Base-by-base conservation (phyloP, 2,113 vertebrate species). In the Lota lota region DNA sequence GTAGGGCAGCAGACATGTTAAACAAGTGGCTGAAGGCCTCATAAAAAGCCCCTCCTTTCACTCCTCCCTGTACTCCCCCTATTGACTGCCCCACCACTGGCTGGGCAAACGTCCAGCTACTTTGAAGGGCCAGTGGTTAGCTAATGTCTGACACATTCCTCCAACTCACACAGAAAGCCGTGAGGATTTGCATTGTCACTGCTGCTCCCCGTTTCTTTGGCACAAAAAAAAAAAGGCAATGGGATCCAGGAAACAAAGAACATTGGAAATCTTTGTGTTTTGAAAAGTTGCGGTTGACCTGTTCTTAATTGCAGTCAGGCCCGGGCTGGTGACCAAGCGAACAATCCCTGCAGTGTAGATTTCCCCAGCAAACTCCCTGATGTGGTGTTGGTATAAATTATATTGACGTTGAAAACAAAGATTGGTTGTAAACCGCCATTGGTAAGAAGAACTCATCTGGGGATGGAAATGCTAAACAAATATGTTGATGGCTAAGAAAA, bases 1-100 rank as follows among this genome's bases (percentile, higher is more conserved):
- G 78, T 85, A 84, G 84, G 87, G 77, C 82, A 86, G 87, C 82
- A 86, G 86, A 85, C 79, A 69, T 73, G 79, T 78, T 82, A 81
- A 85, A 80, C 20, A 56, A 70, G 65, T 64, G 74, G 77, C 78
- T 63, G 77, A 77, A 79, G 72, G 33, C 74, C 76, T 84, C 28
- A 67, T 66, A 64, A 72, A 64, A 72, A 47, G 40, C 40, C 40
- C 40, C 40, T 14, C 71, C 70, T 73, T 72, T 70, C 66, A 64
- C 67, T 72, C 67, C 68, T 66, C 69, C 72, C 61, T 19, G 59
- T 78, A 72, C 57, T 63, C 54, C 61, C 58, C n/a, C n/a, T n/a
- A n/a, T n/a, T n/a, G n/a, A n/a, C n/a, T n/a, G n/a, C n/a, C n/a
- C 6, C 72, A 61, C 78, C 63, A 58, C 68, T 62, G 59, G 14